Evolutionary conservation across 1,140 invertebrate species (phyloP).

Genomic region (Stegodyphus dumicola): DNA sequence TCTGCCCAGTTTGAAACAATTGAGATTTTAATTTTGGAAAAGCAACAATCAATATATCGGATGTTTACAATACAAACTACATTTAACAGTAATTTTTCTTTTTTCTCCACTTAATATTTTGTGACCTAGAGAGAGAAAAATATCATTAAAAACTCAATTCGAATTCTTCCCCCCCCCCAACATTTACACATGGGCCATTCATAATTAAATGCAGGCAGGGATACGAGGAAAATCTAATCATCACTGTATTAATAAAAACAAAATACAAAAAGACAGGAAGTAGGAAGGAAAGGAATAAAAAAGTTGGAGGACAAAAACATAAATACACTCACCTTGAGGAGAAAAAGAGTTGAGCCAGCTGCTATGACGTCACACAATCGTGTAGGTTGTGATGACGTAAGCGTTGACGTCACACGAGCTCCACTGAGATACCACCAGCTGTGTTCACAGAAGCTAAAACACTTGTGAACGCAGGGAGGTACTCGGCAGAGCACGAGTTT

Average conservation of each 20-base stretch:
- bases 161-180: no score
- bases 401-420: constrained; percentile 46
- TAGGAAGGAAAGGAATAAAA: background rate
- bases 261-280: background rate
- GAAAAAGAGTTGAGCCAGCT: constrained; percentile 42
- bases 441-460: constrained; percentile 58
- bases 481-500: constrained; percentile 48
- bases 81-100: no score
- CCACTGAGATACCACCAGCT: constrained; percentile 63
- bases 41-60: no score
- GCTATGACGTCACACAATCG: constrained; percentile 27
- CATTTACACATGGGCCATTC: no score
- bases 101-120: no score
- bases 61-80: no score
- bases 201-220: no score
- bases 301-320: background rate
- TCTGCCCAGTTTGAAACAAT: no score
- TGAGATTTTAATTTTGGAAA: no score
- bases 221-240: background rate
- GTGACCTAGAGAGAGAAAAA: no score
- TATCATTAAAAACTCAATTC: no score
- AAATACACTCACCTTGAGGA: constrained; percentile 23
- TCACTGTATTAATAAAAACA: background rate
- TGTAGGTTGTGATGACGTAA: constrained; percentile 11
- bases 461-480: constrained; percentile 61